Evolutionary conservation across 1,140 invertebrate species (phyloP), one percentile per base, ranked within the genome.

Genomic region (Lucilia cuprina): DNA sequence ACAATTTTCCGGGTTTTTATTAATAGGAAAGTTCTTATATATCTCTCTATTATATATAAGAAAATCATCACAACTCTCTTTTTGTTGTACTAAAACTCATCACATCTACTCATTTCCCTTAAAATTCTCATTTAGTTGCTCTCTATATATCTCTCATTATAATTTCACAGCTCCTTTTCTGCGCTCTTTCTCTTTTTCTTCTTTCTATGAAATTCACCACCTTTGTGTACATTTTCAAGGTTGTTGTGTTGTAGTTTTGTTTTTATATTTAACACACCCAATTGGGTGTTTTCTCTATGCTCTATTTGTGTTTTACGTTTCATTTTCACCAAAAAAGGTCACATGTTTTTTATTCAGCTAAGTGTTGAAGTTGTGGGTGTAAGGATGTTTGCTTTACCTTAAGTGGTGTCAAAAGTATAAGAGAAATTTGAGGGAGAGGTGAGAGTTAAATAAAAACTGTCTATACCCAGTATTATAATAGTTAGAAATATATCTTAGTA

Each of bases 261-360:
- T 47, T 49, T 80, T 50, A 80, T 80, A 47, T 49, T 80, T 80
- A 80, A 80, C 77, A 80, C 77, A 80, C 77, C 77, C 77, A 49
- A 80, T 80, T 80, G 77, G 65, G 65, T 70, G 65, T 70, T 70
- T 70, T 70, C 65, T 70, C 65, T 70, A 70, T 70, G 65, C 65
- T 70, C 65, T 70, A 80, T 80, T 80, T 80, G 77, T 47, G 77
- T 49, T 47, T 80, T 80, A 80, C 17, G 17, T 49, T 50, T 19
- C 77, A 21, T 49, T 80, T 70, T 70, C 65, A 70, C 65, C 65
- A 70, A 70, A 70, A 17, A 19, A 70, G 19, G 65, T 70, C 65
- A 70, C 65, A 70, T 70, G 65, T 70, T 0, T 21, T 3, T 12
- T 25, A 50, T 80, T 80, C 77, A 80, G 77, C 77, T 25, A 50